Conservation (phyloP, 2,113 vertebrate genomes). For the Melanostigma gelatinosum region DNA sequence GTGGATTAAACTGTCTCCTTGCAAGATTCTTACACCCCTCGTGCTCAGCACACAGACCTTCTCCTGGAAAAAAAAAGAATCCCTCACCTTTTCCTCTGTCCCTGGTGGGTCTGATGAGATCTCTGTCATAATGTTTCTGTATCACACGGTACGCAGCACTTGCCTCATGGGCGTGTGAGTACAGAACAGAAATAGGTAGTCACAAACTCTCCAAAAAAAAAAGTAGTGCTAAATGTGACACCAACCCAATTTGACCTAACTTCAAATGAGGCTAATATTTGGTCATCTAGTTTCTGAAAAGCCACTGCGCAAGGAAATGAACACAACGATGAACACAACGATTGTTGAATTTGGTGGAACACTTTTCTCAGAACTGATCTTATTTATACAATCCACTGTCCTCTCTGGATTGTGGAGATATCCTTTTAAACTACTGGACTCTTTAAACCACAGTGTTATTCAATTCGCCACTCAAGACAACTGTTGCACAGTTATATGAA, state of each 20-base stretch:
- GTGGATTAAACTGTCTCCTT: not conserved
- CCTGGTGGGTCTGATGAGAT: not conserved
- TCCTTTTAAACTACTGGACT: not conserved
- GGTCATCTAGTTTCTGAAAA: not conserved
- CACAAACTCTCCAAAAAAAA: constrained; percentile 45
- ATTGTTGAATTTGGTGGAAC: too few relatives aligned
- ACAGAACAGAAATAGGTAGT: constrained; percentile 51
- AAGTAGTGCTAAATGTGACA: not conserved
- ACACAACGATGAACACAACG: too few relatives aligned
- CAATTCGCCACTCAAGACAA: not conserved
- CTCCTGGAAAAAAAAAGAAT: not conserved
- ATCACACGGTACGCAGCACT: not conserved
- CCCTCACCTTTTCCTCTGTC: constrained; percentile 24
- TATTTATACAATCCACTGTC: too few relatives aligned
- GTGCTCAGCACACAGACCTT: not conserved
- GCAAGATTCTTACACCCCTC: not conserved
- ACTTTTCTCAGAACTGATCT: too few relatives aligned
- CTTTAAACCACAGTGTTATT: not conserved
- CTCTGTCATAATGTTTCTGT: not conserved
- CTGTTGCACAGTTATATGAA: not conserved
- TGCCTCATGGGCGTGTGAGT: not conserved
- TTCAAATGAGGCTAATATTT: not conserved
- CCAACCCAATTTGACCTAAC: not conserved
- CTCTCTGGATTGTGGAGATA: too few relatives aligned
- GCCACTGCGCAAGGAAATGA: not conserved